phyloP scores from a whole-genome alignment of 2,797 vertebrate genomes.

The Falco rusticolus region DNA sequence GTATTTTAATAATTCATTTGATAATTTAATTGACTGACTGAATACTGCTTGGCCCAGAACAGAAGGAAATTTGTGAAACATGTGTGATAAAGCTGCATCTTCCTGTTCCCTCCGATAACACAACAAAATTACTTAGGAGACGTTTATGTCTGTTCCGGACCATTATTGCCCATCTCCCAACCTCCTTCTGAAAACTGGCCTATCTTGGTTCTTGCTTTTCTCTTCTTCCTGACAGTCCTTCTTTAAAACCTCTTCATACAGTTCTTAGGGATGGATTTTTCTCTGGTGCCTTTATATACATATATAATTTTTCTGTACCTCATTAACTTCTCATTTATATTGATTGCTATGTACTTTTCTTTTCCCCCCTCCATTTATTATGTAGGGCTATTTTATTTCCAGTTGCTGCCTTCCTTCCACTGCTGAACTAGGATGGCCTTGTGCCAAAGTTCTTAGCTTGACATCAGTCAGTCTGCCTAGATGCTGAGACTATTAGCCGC shows the following conservation, averaged over 20 bases:
- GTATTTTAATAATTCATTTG: neutral
- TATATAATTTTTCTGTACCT: conserved; percentile 50
- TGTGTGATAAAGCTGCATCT: neutral
- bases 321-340: conserved; percentile 67
- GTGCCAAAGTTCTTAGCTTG: conserved; percentile 53
- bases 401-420: conserved; percentile 19
- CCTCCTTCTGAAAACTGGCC: neutral
- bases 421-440: conserved; percentile 32
- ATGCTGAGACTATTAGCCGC: conserved; percentile 47
- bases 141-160: neutral
- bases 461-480: neutral
- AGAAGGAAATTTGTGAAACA: neutral
- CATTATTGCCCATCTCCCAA: neutral
- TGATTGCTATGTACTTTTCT: conserved; percentile 45
- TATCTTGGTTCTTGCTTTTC: neutral
- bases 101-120: neutral
- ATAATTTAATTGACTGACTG: neutral
- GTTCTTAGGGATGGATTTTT: neutral
- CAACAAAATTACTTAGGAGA: neutral
- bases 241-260: neutral
- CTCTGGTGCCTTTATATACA: conserved; percentile 2
- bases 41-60: neutral
- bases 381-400: conserved; percentile 40
- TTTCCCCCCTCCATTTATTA: conserved; percentile 41
- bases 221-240: neutral